Evolutionary conservation across 2,888 invertebrate genomes (phyloP).

Genomic region (Aleiodes leptofemur): DNA sequence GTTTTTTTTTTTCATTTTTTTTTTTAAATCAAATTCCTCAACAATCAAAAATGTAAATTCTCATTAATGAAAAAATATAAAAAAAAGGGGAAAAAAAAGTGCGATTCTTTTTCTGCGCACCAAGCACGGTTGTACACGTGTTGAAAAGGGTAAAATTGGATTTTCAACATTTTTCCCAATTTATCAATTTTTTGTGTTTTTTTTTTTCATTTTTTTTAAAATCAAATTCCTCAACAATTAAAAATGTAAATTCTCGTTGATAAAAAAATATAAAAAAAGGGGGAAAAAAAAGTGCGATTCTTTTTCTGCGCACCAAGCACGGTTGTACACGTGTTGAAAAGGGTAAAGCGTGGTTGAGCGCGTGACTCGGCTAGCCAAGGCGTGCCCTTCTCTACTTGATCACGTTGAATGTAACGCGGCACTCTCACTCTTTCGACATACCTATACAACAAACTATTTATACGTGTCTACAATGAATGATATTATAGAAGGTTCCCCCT

Average conservation of each 20-base stretch:
- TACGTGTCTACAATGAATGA: conserved; percentile 51
- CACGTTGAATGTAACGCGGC: conserved; percentile 73
- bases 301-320: conserved; percentile 24
- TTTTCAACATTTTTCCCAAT: no score
- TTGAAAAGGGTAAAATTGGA: conserved; percentile 58
- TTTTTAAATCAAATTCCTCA: no score
- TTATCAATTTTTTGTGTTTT: no score
- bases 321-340: conserved; percentile 64
- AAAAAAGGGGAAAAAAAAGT: no score
- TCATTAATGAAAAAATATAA: no score
- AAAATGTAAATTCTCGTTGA: no score
- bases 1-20: no score
- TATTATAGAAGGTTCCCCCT: neutral
- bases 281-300: no score
- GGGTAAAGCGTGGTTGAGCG: conserved; percentile 70
- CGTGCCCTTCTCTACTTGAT: conserved; percentile 68
- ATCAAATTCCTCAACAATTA: no score
- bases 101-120: conserved; percentile 15
- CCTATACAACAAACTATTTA: conserved; percentile 60
- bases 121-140: conserved; percentile 62
- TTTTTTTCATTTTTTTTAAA: no score
- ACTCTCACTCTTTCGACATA: conserved; percentile 55
- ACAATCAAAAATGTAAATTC: no score
- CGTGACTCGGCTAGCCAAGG: conserved; percentile 69
- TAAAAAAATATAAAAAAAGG: no score